These are phyloP conservation scores for Atherinosoma microstoma DNA, from an alignment of 2,797 vertebrate species.

Conservation along the genomic window DNA sequence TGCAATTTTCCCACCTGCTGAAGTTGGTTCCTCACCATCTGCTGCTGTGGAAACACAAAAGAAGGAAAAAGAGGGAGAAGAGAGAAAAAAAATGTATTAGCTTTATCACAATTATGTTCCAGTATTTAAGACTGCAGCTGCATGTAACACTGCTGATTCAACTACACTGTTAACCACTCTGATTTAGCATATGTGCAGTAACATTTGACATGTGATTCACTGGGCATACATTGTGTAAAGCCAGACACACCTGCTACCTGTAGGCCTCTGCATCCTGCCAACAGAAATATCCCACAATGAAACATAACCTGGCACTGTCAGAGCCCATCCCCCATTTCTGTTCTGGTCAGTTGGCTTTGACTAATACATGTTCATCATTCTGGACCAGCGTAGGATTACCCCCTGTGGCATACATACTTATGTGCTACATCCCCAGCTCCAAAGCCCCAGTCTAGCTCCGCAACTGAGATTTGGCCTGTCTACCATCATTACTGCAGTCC, in stretches of 20 bases:
- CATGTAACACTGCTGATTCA: conserved; percentile 36
- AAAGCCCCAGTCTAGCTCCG: conserved; percentile 38
- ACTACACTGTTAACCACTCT: conserved; percentile 30
- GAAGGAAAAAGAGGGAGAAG: conserved; percentile 24
- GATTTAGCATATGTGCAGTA: conserved; percentile 21
- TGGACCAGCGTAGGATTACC: conserved; percentile 74
- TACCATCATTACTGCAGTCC: conserved; percentile 66
- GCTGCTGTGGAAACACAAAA: conserved; percentile 75
- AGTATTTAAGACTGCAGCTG: conserved; percentile 48
- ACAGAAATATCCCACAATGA: conserved; percentile 28
- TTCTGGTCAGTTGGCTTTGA: conserved; percentile 68
- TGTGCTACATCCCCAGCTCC: conserved; percentile 44
- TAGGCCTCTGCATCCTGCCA: conserved; percentile 36
- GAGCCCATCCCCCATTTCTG: conserved; percentile 43
- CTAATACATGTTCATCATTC: conserved; percentile 77
- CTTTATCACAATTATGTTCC: conserved; percentile 49
- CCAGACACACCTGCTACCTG: conserved; percentile 63
- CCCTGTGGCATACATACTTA: conserved; percentile 64
- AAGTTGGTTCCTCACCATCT: conserved; percentile 86
- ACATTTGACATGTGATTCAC: conserved; percentile 29
- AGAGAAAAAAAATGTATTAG: conserved; percentile 50
- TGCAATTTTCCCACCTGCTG: conserved; percentile 84
- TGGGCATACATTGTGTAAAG: conserved; percentile 2
- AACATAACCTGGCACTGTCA: conserved; percentile 40
- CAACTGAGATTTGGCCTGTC: conserved; percentile 71